Conservation (phyloP, 2,113 vertebrate species). For the Larimichthys polyactis region DNA sequence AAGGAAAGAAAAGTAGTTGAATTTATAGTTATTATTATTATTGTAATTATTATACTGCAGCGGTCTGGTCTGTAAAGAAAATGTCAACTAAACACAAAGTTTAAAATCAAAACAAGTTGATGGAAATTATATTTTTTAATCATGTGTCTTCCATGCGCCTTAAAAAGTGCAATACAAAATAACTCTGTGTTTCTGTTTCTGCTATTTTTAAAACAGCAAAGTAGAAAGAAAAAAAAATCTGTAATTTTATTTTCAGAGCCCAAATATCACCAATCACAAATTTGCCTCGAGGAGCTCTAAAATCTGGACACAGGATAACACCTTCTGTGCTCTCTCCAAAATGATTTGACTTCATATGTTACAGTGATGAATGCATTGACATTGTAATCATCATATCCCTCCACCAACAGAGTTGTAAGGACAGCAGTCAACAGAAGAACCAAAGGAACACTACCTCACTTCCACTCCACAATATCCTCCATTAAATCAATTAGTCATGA, state of each 20-base stretch:
- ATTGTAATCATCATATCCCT: not conserved
- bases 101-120: not conserved
- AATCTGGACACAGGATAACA: not conserved
- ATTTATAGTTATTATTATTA: not conserved
- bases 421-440: conserved; percentile 11
- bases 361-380: conserved; percentile 13
- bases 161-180: not conserved
- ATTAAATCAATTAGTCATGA: conserved; percentile 75
- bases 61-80: not conserved
- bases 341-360: not conserved
- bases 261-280: not conserved
- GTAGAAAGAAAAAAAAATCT: not conserved
- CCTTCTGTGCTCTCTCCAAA: not conserved
- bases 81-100: not conserved
- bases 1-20: not conserved
- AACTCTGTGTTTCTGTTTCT: conserved; percentile 1
- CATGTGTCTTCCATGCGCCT: not conserved
- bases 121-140: not conserved
- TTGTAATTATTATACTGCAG: not conserved
- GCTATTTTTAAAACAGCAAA: not conserved
- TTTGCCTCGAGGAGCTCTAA: not conserved
- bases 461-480: conserved; percentile 50
- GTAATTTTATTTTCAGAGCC: not conserved
- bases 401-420: not conserved
- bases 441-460: conserved; percentile 49